Evolutionary conservation across 2,113 vertebrate species (phyloP).

Genomic region (Crotalus horridus): DNA sequence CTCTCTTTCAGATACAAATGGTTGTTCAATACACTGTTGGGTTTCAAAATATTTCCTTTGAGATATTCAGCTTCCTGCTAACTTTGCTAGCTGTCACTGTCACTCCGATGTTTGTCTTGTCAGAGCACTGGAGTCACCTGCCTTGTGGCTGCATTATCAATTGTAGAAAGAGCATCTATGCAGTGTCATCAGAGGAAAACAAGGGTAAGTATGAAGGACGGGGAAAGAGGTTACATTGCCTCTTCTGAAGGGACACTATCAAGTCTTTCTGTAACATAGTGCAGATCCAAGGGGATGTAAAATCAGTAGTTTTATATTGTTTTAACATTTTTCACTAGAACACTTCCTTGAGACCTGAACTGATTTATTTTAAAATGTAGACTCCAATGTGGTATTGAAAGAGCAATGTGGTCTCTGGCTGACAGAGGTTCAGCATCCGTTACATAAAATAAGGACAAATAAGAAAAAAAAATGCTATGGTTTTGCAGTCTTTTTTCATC

Average conservation of each 20-base stretch:
- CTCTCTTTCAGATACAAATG: constrained; percentile 80
- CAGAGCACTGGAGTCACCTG: constrained; percentile 89
- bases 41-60: constrained; percentile 76
- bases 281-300: background rate
- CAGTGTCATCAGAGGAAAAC: constrained; percentile 56
- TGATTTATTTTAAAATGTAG: background rate
- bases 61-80: constrained; percentile 87
- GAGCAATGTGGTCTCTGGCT: background rate
- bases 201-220: constrained; percentile 62
- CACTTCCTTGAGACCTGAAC: background rate
- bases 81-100: constrained; percentile 82
- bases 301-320: background rate
- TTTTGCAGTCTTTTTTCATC: background rate
- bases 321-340: background rate
- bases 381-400: background rate
- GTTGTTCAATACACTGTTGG: constrained; percentile 77
- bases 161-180: constrained; percentile 70
- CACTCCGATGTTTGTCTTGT: constrained; percentile 90
- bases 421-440: background rate
- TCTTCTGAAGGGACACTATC: no score
- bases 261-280: rapidly evolving
- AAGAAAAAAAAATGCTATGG: background rate
- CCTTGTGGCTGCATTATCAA: constrained; percentile 97
- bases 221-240: no score
- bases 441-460: background rate